Conservation (phyloP, 2,113 vertebrate genomes). For the Neopipo cinnamomea region DNA sequence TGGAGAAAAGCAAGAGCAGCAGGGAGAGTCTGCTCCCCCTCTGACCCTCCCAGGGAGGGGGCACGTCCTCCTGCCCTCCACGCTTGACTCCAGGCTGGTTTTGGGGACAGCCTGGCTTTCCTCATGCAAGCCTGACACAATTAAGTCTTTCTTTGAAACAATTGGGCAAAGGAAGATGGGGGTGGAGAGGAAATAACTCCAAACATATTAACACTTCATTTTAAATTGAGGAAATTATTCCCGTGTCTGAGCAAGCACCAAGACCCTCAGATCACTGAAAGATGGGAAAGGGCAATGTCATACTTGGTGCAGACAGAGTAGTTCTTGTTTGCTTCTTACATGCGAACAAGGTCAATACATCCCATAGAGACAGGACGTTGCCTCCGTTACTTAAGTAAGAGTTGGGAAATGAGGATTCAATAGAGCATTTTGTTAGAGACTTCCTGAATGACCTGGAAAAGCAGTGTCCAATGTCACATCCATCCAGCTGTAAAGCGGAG, state of each 20-base stretch:
- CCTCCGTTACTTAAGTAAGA: background rate
- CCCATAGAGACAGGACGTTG: background rate
- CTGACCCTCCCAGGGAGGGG: background rate
- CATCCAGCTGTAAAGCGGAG: background rate
- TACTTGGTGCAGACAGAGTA: background rate
- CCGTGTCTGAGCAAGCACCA: background rate
- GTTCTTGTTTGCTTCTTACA: conserved; percentile 18
- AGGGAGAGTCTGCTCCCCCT: background rate
- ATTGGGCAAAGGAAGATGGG: background rate
- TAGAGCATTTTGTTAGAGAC: background rate
- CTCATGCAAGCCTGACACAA: conserved; percentile 7
- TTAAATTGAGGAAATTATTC: conserved; percentile 37
- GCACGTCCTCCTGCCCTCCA: background rate
- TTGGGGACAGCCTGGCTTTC: background rate
- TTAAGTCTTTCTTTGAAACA: conserved; percentile 37
- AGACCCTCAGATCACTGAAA: background rate
- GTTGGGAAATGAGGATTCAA: background rate
- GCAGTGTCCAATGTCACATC: background rate
- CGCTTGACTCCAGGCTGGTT: background rate
- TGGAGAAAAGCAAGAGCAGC: background rate
- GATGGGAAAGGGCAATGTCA: background rate
- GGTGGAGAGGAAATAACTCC: conserved; percentile 12
- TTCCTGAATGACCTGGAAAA: conserved; percentile 18
- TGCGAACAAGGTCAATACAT: conserved; percentile 1
- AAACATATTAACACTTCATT: background rate